Evolutionary conservation across 1,140 invertebrate species (phyloP).

Genomic region (Cecropterus lyciades): DNA sequence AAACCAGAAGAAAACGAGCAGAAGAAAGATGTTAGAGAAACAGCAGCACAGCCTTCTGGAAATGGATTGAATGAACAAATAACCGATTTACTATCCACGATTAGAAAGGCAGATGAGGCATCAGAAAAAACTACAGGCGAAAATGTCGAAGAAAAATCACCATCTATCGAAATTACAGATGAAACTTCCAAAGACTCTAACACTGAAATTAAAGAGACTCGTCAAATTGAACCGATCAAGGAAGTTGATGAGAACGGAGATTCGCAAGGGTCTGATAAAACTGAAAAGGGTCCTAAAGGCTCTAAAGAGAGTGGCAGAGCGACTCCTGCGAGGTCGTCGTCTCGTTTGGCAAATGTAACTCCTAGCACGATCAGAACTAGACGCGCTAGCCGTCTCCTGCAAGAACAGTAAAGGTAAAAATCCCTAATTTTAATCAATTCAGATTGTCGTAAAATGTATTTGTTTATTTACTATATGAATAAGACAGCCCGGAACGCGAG

Average conservation of each 20-base stretch:
- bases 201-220: conserved; percentile 2
- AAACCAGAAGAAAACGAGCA: conserved; percentile 9
- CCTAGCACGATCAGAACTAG: conserved; percentile 62
- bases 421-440: not conserved
- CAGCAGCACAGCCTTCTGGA: no score
- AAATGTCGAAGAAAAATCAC: not conserved
- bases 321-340: conserved; percentile 55
- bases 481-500: no score
- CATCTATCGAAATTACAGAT: conserved; percentile 1
- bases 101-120: conserved; percentile 47
- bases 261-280: not conserved
- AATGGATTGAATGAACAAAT: conserved; percentile 45
- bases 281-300: conserved; percentile 8
- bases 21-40: conserved; percentile 34
- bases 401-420: conserved; percentile 15
- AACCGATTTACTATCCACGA: conserved; percentile 48
- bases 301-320: conserved; percentile 35
- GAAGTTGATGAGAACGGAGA: conserved; percentile 15
- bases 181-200: not conserved
- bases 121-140: conserved; percentile 4
- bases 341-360: conserved; percentile 50
- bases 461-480: not conserved
- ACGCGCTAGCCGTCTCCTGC: conserved; percentile 53
- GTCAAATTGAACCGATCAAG: conserved; percentile 12
- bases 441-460: not conserved